Evolutionary conservation across 2,888 invertebrate genomes (phyloP).

Genomic region (Temnothorax rugatulus): DNA sequence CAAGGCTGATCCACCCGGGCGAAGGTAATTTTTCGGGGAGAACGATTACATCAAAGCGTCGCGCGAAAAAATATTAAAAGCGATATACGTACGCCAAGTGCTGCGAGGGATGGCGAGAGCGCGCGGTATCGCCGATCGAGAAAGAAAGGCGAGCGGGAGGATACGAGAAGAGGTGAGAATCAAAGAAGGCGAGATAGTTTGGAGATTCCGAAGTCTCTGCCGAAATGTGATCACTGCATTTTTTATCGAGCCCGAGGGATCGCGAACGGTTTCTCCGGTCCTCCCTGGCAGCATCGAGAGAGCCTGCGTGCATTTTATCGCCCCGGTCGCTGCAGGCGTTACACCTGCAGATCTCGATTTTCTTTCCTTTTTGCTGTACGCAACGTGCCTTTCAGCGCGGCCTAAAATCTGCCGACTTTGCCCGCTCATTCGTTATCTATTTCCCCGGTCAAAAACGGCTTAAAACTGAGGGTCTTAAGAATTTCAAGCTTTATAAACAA

Average conservation of each 20-base stretch:
- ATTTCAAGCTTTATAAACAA: background rate
- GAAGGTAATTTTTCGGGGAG: slow-evolving; percentile 42
- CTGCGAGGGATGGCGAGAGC: slow-evolving; percentile 32
- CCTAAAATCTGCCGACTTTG: slow-evolving; percentile 46
- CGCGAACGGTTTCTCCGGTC: slow-evolving; percentile 65
- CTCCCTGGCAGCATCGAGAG: slow-evolving; percentile 64
- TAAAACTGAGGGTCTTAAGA: background rate
- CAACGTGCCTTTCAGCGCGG: slow-evolving; percentile 58
- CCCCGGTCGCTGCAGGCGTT: slow-evolving; percentile 79
- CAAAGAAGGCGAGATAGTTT: slow-evolving; percentile 66
- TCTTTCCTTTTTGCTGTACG: slow-evolving; percentile 62
- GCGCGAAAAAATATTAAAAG: slow-evolving; percentile 37
- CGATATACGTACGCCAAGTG: slow-evolving; percentile 21
- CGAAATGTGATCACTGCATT: slow-evolving; percentile 78
- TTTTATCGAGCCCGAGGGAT: slow-evolving; percentile 75
- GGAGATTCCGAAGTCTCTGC: slow-evolving; percentile 74
- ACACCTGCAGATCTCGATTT: slow-evolving; percentile 78
- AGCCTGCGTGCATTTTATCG: slow-evolving; percentile 78
- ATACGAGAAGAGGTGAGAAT: slow-evolving; percentile 58
- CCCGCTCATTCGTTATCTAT: slow-evolving; percentile 38
- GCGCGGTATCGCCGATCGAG: slow-evolving; percentile 38
- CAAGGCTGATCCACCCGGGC: slow-evolving; percentile 40
- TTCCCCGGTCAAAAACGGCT: background rate
- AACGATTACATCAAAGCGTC: slow-evolving; percentile 36
- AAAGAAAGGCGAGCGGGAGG: slow-evolving; percentile 9